Base-by-base conservation (phyloP, 23 tunicate species). In the Ciona savignyi region DNA sequence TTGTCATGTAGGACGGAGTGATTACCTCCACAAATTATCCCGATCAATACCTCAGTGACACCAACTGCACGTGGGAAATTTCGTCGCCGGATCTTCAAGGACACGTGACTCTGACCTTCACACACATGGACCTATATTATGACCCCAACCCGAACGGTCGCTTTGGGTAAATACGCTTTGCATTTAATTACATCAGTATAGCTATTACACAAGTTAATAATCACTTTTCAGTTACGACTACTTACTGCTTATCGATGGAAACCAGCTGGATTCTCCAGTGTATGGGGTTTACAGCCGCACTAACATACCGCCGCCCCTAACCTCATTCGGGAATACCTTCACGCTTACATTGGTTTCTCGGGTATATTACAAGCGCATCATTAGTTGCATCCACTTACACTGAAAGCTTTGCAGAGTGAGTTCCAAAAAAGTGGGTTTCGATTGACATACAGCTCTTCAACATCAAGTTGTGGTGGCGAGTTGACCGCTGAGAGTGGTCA, bases 391-490 rank as follows among this genome's bases (percentile, higher is more conserved):
- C n/a, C n/a, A n/a, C n/a, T n/a, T n/a, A n/a, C n/a, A n/a, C n/a
- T n/a, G n/a, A n/a, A n/a, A n/a, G n/a, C n/a, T n/a, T n/a, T n/a
- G n/a, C 56, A 89, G 96, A 82, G 88, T 68, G 33, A 27, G 27
- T 75, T 33, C 62, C 97, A 90, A 61, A 26, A 76, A 2, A 76
- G 77, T 1, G 99, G 99, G 1, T 95, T 95, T 68, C 85, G 89
- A 30, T 82, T 83, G 11, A 27, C 77, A 0, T 95, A 83, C 72
- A 78, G 63, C 23, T 29, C 95, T 0, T 76, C 86, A 0, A 78
- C 84, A 19, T 90, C 95, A 23, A 27, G 77, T 20, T 95, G 99
- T 74, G 99, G 99, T 19, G 99, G 99, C 23, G 96, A 88, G 26
- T 75, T 88, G 4, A 88, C 91, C 2, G 92, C 87, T 19, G 81